These are phyloP conservation scores for Coregonus clupeaformis DNA, from an alignment of 2,113 vertebrate genomes.

Conservation along the genomic window DNA sequence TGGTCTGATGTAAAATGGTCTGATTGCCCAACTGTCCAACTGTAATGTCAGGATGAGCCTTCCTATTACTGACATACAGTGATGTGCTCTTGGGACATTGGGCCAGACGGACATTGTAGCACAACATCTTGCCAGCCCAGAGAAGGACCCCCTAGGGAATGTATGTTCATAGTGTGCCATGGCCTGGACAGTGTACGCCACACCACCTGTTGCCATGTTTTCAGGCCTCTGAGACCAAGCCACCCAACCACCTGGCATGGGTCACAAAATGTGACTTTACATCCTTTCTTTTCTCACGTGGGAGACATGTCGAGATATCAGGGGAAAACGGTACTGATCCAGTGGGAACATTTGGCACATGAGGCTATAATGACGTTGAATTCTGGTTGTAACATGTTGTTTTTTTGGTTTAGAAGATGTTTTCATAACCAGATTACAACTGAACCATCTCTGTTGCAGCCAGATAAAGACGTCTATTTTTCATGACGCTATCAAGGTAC, in stretches of 20 bases:
- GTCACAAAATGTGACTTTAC: neutral
- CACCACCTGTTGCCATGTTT: conserved; percentile 28
- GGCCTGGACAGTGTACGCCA: conserved; percentile 7
- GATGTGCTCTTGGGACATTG: conserved; percentile 43
- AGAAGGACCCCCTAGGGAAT: conserved; percentile 26
- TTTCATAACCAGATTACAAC: too few species aligned
- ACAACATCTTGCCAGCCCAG: conserved; percentile 16
- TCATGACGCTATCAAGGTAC: too few species aligned
- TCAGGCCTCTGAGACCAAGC: neutral
- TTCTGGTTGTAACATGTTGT: too few species aligned
- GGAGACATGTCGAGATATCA: too few species aligned
- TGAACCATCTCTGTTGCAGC: too few species aligned
- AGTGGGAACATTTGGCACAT: too few species aligned
- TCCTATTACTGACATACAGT: conserved; percentile 26
- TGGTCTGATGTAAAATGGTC: too few species aligned
- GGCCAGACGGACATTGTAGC: conserved; percentile 34
- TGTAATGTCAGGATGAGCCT: neutral
- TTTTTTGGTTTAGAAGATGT: too few species aligned
- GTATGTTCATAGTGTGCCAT: conserved; percentile 15
- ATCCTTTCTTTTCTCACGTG: too few species aligned
- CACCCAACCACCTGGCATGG: neutral
- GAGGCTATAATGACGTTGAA: too few species aligned
- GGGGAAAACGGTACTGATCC: too few species aligned
- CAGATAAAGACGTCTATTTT: too few species aligned
- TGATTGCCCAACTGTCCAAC: neutral